A percentile compares a stretch with the other conserved stretches of the same genome.
These are phyloP conservation scores for Hylaeus volcanicus DNA, from an alignment of 1,140 invertebrate genomes.

Conservation along the genomic window DNA sequence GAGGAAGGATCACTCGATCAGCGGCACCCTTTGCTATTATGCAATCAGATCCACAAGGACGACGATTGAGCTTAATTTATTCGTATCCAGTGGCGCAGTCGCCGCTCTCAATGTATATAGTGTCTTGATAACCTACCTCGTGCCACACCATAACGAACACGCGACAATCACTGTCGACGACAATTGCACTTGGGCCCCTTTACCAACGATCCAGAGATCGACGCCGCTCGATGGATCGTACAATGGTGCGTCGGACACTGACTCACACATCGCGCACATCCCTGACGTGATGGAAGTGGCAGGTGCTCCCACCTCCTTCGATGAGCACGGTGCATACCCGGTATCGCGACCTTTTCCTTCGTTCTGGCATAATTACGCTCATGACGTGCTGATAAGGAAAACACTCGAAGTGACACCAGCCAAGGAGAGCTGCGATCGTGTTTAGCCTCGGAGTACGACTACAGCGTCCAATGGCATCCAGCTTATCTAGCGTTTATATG, in stretches of 20 bases:
- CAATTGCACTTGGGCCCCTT: not conserved
- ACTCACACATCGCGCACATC: slow-evolving; percentile 58
- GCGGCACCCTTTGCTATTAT: no score
- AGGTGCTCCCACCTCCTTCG: slow-evolving; percentile 56
- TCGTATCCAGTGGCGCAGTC: not conserved
- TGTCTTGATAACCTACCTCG: slow-evolving; percentile 43
- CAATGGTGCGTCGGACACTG: slow-evolving; percentile 35
- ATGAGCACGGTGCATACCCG: slow-evolving; percentile 40
- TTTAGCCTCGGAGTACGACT: no score
- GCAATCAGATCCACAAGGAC: not conserved
- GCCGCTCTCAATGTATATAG: no score
- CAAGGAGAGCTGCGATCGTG: no score
- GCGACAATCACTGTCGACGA: not conserved
- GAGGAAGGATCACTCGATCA: no score
- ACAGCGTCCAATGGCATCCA: no score
- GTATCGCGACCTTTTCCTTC: slow-evolving; percentile 3
- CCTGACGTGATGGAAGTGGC: slow-evolving; percentile 23
- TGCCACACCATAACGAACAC: slow-evolving; percentile 29
- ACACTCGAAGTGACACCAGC: no score
- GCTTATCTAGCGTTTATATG: no score
- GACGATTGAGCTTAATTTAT: not conserved
- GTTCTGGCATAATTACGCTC: slow-evolving; percentile 20
- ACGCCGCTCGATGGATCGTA: slow-evolving; percentile 38
- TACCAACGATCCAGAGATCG: slow-evolving; percentile 30
- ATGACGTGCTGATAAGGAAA: not conserved